phyloP scores from a whole-genome alignment of 2,888 invertebrate species.

The Apamea anceps region DNA sequence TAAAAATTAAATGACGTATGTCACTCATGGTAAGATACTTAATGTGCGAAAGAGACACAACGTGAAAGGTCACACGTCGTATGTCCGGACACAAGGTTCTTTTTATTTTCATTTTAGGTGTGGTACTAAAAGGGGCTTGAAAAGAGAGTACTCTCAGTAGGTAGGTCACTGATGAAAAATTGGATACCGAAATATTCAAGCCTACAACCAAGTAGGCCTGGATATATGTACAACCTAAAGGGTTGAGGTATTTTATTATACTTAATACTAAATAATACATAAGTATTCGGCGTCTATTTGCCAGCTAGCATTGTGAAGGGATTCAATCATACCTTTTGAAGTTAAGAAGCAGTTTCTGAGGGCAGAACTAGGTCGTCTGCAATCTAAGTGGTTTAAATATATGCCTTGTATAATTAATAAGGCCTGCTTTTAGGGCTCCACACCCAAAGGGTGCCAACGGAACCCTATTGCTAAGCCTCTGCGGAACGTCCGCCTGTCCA shows the following conservation, averaged over 20 bases:
- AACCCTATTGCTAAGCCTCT: too few relatives aligned
- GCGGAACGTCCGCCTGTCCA: too few relatives aligned
- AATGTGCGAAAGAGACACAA: conserved; percentile 6
- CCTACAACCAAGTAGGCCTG: too few relatives aligned
- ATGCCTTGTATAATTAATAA: too few relatives aligned
- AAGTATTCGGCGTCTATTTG: not conserved
- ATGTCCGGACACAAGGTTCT: not conserved
- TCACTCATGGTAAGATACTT: not conserved
- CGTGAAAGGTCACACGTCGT: conserved; percentile 15
- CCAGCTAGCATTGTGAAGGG: not conserved
- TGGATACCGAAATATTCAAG: not conserved
- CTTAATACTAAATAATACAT: not conserved
- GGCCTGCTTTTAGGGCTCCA: too few relatives aligned
- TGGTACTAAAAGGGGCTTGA: not conserved
- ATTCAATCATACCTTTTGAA: not conserved
- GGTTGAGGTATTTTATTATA: not conserved
- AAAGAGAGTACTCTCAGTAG: not conserved
- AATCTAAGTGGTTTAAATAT: not conserved
- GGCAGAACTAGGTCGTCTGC: not conserved
- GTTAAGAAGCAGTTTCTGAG: not conserved
- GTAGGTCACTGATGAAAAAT: not conserved
- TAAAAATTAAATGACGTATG: not conserved
- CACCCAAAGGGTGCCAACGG: too few relatives aligned
- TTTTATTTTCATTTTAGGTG: conserved; percentile 30
- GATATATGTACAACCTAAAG: too few relatives aligned